Evolutionary conservation across 2,888 invertebrate genomes (phyloP), one percentile per base, ranked within the genome.

Genomic region (Drosophila subsilvestris): DNA sequence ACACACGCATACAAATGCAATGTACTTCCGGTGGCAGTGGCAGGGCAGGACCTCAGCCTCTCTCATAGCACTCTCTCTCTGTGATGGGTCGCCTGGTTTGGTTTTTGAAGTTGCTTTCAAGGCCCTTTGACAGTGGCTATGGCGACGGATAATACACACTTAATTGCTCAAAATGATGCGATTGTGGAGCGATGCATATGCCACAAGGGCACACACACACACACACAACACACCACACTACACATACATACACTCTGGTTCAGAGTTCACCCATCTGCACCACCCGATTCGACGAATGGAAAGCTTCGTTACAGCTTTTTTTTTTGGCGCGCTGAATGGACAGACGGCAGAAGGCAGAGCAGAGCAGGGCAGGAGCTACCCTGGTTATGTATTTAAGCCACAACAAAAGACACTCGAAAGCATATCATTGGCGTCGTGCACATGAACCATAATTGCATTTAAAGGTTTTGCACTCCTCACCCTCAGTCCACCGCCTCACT

Each of bases 141-240:
- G 61, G 75, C 76, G 75, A 63, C 74, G 88, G 78, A 88, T 90
- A 89, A 89, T 89, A 85, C 89, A 88, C 83, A 83, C 87, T 79
- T 88, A 90, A 90, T 90, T 89, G 90, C 90, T 86, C 83, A 82
- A 88, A 88, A 86, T 82, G 78, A 86, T 87, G 85, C 88, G 86
- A 86, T 83, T 83, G 85, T 78, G 63, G 73, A 71, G 63, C 68
- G 75, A 50, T 76, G 75, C 86, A 85, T 82, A 74, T 78, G 78
- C 70, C 62, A 70, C 61, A 68, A 57, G 70, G 51, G 63, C 32
- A 58, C 56, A 65, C 55, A 53, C 45, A 54, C 25, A 22, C 61
- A 58, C 43, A 59, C 51, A 67, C 57, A 70, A 20, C 51, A 65
- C 27, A 59, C 56, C n/a, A n/a, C n/a, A n/a, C n/a, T n/a, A 65